phyloP scores from a whole-genome alignment of 2,797 vertebrate genomes.

The Moxostoma hubbsi region DNA sequence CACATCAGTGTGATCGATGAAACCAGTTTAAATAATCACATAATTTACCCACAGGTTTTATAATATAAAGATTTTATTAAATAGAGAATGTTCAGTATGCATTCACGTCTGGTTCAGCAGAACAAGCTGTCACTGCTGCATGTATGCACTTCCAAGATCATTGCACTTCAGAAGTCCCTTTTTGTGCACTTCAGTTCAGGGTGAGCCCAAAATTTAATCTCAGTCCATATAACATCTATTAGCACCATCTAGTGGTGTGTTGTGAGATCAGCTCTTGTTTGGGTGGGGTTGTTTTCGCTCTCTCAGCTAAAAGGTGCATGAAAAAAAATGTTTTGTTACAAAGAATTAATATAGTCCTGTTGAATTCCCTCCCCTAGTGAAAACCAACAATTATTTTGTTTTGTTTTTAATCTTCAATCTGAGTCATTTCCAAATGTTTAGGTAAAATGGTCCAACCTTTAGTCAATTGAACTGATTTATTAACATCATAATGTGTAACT shows the following conservation, averaged over 20 bases:
- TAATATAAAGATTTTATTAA: neutral
- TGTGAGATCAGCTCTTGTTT: neutral
- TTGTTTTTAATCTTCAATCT: neutral
- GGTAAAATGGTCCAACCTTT: neutral
- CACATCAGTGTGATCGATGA: neutral
- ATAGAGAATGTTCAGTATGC: neutral
- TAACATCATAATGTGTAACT: neutral
- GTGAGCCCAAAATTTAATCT: neutral
- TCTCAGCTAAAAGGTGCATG: neutral
- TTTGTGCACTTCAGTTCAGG: neutral
- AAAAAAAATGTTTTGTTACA: neutral
- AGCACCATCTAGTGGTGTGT: slow-evolving; percentile 16
- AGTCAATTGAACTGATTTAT: neutral
- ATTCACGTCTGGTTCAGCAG: neutral
- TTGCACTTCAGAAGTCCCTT: neutral
- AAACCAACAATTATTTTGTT: neutral
- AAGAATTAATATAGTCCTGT: neutral
- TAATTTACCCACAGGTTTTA: slow-evolving; percentile 3
- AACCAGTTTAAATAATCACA: neutral
- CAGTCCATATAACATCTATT: slow-evolving; percentile 9
- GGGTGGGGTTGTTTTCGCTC: slow-evolving; percentile 37
- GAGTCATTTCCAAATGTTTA: neutral
- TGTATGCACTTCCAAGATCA: neutral
- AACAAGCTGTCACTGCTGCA: neutral
- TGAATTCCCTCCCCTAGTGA: neutral